A percentile compares a stretch with the other conserved stretches of the same genome.
Evolutionary conservation across 2,797 vertebrate species (phyloP).

Genomic region (Fratercula arctica): DNA sequence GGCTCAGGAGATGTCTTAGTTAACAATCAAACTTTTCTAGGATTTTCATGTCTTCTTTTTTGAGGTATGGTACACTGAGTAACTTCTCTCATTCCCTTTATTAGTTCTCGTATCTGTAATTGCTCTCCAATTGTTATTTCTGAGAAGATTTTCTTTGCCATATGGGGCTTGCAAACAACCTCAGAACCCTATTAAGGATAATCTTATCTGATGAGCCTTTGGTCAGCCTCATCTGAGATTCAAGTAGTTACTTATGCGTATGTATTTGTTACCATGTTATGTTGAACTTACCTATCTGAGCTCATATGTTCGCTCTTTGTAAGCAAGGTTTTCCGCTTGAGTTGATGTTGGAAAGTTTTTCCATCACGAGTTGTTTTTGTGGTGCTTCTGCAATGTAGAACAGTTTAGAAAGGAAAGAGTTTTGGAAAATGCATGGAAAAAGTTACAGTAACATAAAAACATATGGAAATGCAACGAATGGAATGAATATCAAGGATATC

Average conservation of each 20-base stretch:
- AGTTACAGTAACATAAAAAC: background rate
- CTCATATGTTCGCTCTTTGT: background rate
- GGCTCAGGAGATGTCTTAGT: background rate
- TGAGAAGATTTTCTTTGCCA: background rate
- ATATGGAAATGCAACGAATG: background rate
- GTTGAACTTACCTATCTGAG: background rate
- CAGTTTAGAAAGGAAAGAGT: background rate
- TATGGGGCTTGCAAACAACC: background rate
- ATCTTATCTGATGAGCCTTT: background rate
- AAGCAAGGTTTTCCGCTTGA: background rate
- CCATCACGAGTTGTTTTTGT: background rate
- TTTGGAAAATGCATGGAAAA: background rate
- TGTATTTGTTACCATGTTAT: background rate
- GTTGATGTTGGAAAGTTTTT: background rate
- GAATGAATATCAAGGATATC: background rate
- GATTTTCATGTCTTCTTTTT: background rate
- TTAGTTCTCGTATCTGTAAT: background rate
- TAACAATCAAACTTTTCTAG: background rate
- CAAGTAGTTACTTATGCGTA: background rate
- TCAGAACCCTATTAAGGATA: background rate
- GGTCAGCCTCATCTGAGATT: background rate
- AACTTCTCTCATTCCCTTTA: background rate
- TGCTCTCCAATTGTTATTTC: background rate
- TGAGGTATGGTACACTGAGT: background rate
- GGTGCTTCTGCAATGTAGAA: background rate